Base-by-base conservation (phyloP, 2,797 vertebrate species). In the Tympanoctomys barrerae region DNA sequence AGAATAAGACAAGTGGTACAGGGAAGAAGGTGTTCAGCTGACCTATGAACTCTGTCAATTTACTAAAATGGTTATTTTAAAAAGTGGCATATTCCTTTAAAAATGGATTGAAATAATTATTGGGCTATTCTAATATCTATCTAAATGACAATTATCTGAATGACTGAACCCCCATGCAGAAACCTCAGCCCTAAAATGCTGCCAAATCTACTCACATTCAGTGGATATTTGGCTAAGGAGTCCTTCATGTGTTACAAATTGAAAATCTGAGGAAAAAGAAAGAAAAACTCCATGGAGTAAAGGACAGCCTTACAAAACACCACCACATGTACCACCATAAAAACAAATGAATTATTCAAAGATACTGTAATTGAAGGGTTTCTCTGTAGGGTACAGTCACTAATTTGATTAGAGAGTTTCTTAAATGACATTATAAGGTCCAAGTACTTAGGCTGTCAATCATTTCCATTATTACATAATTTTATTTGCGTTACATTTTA, bases 11-110 rank as follows among this genome's bases (percentile, higher is more conserved):
- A 0, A 97, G 28, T 28, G 36, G 95, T 96, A 64, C 3, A 64
- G 19, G 80, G 75, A 95, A 97, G 77, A 13, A 52, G 1, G 1
- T 92, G 31, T 89, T 88, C 97, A 96, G 93, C 79, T 96, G 9
- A 24, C 89, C 92, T 9, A 26, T n/a, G 79, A 95, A 90, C 28
- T 68, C 8, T 97, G 96, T 96, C 61, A 88, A 1, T 71, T 79
- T 87, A 92, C 59, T 75, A 96, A 81, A 90, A 42, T 4, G 31
- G 91, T 52, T 52, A 33, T 78, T 97, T 89, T 13, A 64, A 91
- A 78, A 87, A 70, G 24, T 13, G 80, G 7, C 19, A 89, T 26
- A 3, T 93, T 59, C 79, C 36, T 59, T 39, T 39, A 46, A 14
- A 52, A 16, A 59, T 28, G 77, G 19, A 75, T 86, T 94, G 33